Evolutionary conservation across 2,797 vertebrate species (phyloP), one percentile per base, ranked within the genome.

Genomic region (Iguana delicatissima): DNA sequence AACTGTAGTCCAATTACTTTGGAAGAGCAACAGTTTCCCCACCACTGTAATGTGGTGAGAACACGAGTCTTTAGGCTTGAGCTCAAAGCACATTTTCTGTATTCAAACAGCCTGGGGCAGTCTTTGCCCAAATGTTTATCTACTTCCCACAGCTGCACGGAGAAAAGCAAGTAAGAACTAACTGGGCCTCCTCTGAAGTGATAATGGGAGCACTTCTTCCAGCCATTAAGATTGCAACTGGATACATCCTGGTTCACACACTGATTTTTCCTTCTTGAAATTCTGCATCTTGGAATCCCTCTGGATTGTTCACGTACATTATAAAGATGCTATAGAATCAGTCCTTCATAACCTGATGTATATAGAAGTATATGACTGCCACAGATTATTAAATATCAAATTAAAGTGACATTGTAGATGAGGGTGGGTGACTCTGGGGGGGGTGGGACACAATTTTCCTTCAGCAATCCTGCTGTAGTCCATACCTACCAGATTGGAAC

Each of bases 301-400:
- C n/a, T 12, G 26, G 20, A 22, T 20, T 42, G 57, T 35, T 83
- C 35, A 20, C 9, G 42, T 42, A 42, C 4, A 26, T 24, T 10
- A n/a, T 22, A 26, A 83, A 83, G 22, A 4, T 42, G 24, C 14
- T 38, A 10, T 62, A 9, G 3, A 57, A 83, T 26, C 57, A 20
- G 35, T 38, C 76, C 92, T 93, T 87, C 90, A 59, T 4, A 84
- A 35, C 10, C 57, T 42, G 12, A 92, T 87, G 90, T 90, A 90
- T 4, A 79, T 22, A 29, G n/a, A 81, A 62, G 24, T 9, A 69
- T 3, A 9, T n/a, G 3, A 90, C 69, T 84, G 46, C 91, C 81
- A 89, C 22, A 24, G 84, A 86, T 50, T 72, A 85, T 77, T 67
- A 89, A 35, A 89, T 73, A 64, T 20, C 50, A 16, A 46, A 77